These are phyloP conservation scores for Cephus pulcher DNA, from an alignment of 2,888 invertebrate species.

Conservation along the genomic window DNA sequence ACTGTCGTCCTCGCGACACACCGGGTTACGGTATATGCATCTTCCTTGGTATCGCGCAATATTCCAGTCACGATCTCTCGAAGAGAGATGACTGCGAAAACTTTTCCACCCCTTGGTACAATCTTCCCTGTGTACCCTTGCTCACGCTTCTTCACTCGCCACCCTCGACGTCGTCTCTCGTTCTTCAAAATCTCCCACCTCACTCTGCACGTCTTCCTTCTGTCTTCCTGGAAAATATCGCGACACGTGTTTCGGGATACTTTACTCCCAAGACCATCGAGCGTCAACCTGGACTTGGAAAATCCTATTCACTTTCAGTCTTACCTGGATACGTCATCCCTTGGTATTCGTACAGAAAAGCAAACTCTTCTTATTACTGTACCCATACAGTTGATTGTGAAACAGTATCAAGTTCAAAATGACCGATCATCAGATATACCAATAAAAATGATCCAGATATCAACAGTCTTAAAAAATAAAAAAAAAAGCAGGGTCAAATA, in stretches of 20 bases:
- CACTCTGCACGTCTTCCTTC: not conserved
- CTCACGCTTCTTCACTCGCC: not conserved
- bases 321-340: not conserved
- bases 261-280: not conserved
- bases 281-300: not conserved
- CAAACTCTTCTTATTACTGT: not conserved
- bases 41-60: not conserved
- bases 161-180: not conserved
- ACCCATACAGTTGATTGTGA: not conserved
- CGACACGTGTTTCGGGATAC: not conserved
- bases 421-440: not conserved
- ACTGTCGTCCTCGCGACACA: not conserved
- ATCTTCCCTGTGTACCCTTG: not conserved
- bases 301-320: not conserved
- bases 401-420: not conserved
- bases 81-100: slow-evolving; percentile 2
- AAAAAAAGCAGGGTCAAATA: not conserved
- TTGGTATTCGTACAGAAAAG: not conserved
- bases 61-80: slow-evolving; percentile 4
- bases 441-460: not conserved
- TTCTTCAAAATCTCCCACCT: not conserved
- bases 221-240: not conserved
- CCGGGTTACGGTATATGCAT: not conserved
- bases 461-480: not conserved
- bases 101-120: not conserved